These are phyloP conservation scores for Endomychus coccineus DNA, from an alignment of 2,888 invertebrate genomes.

Conservation along the genomic window DNA sequence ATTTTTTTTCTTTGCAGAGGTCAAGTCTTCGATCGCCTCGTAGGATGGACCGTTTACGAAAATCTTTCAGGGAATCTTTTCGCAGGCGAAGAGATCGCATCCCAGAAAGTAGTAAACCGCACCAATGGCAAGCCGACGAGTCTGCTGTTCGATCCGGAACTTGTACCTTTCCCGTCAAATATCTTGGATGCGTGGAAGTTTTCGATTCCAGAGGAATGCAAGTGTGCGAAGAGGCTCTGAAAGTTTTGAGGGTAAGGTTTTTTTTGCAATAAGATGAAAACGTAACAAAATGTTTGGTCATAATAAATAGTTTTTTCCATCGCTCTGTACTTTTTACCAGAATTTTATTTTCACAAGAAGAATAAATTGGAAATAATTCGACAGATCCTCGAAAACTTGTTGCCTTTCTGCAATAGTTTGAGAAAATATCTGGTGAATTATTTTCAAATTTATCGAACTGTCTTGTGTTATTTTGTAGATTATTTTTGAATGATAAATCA, in stretches of 20 bases:
- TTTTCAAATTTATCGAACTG: too few relatives aligned
- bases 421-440: too few relatives aligned
- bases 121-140: slow-evolving; percentile 98
- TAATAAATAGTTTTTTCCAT: too few relatives aligned
- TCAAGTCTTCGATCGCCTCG: slow-evolving; percentile 61
- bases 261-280: background rate
- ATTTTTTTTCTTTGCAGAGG: slow-evolving; percentile 45
- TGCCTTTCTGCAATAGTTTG: too few relatives aligned
- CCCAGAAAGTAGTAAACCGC: slow-evolving; percentile 91
- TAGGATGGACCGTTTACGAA: slow-evolving; percentile 81
- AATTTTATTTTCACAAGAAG: too few relatives aligned
- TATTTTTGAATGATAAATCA: too few relatives aligned
- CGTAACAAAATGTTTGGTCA: too few relatives aligned
- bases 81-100: slow-evolving; percentile 78
- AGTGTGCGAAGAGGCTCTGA: slow-evolving; percentile 98
- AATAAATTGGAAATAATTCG: too few relatives aligned
- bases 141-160: slow-evolving; percentile 91
- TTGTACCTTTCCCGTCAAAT: slow-evolving; percentile 97
- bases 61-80: slow-evolving; percentile 90
- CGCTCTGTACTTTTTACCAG: too few relatives aligned
- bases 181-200: slow-evolving; percentile 98
- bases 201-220: slow-evolving; percentile 99
- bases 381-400: too few relatives aligned
- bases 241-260: slow-evolving; percentile 81
- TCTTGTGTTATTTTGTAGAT: too few relatives aligned